phyloP scores from a whole-genome alignment of 2,797 vertebrate species.

The Gymnothorax reevesii region DNA sequence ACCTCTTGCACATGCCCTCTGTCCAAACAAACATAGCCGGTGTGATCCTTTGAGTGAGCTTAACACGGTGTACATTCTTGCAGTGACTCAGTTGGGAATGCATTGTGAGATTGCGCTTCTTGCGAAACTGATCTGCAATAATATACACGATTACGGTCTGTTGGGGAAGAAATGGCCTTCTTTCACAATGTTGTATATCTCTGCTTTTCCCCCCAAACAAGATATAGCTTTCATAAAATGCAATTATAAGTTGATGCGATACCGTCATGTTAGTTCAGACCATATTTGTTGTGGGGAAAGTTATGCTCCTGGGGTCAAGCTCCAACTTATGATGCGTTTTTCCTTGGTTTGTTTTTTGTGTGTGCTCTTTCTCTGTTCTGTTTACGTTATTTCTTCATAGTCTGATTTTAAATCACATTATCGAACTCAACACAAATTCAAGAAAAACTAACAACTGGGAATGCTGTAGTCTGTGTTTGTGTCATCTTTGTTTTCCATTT shows the following conservation, averaged over 20 bases:
- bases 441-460: neutral
- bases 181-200: neutral
- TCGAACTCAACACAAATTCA: constrained; percentile 31
- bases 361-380: constrained; percentile 5
- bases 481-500: neutral
- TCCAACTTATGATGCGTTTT: neutral
- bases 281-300: neutral
- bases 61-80: neutral
- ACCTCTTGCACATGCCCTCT: neutral
- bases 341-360: constrained; percentile 36
- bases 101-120: neutral
- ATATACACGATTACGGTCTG: neutral
- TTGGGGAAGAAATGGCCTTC: neutral
- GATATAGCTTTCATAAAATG: neutral
- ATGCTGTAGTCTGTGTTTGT: neutral
- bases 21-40: neutral
- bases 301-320: constrained; percentile 21
- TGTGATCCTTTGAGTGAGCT: neutral
- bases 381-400: neutral
- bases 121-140: neutral
- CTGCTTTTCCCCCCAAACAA: neutral
- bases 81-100: neutral
- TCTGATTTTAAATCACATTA: neutral
- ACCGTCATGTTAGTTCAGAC: neutral
- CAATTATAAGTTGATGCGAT: neutral